Conservation (phyloP, 64 coral and sea anemone genomes). For the Hydrozoanthus tunicans region DNA sequence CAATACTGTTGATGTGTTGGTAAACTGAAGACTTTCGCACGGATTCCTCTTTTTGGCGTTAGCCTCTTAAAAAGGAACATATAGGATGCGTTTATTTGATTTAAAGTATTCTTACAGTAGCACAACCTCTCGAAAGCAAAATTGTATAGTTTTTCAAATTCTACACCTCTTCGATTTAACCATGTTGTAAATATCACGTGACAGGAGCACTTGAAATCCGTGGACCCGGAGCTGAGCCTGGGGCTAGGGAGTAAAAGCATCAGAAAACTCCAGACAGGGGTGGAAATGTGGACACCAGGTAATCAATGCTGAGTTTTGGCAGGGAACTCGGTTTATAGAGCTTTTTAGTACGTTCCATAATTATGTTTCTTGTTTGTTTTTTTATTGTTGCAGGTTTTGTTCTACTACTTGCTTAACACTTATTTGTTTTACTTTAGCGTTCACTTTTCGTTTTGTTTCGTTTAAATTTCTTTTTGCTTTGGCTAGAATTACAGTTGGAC, state of each 20-base stretch:
- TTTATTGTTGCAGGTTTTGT: neutral
- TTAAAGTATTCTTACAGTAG: no score
- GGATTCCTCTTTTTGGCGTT: no score
- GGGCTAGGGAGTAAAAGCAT: conserved; percentile 44
- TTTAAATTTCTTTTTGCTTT: neutral
- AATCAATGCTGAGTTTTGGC: no score
- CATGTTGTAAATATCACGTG: neutral
- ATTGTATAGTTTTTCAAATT: no score
- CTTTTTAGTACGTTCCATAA: neutral
- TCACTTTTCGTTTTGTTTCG: neutral
- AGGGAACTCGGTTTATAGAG: neutral
- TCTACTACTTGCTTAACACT: neutral
- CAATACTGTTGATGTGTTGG: no score
- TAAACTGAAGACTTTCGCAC: no score
- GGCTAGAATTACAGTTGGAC: neutral
- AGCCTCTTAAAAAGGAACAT: no score
- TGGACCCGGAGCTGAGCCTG: conserved; percentile 21
- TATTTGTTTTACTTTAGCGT: neutral
- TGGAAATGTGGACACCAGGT: conserved; percentile 61
- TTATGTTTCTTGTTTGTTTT: neutral
- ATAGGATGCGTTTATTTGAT: no score
- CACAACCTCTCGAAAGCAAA: no score
- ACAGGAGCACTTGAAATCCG: conserved; percentile 28
- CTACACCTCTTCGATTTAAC: neutral
- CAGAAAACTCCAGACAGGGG: conserved; percentile 41